These are phyloP conservation scores for Psittacula cyanocephala DNA, from an alignment of 2,113 vertebrate species.

Conservation along the genomic window DNA sequence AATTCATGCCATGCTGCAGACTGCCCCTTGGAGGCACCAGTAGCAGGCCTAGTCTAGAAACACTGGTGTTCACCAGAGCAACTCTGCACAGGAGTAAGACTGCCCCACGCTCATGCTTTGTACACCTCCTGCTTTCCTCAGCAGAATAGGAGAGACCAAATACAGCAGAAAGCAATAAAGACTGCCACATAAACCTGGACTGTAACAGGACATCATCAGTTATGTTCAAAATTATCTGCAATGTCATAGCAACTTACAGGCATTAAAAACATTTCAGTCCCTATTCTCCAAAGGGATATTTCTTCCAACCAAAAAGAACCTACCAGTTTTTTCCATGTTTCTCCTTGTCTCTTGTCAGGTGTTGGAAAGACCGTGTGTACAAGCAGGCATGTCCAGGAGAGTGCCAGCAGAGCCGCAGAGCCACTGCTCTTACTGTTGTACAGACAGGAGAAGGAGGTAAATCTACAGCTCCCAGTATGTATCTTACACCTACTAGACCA, in stretches of 20 bases:
- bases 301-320: conserved; percentile 42
- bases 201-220: background rate
- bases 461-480: background rate
- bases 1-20: background rate
- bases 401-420: conserved; percentile 85
- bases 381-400: conserved; percentile 93
- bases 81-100: background rate
- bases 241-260: background rate
- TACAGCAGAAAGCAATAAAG: background rate
- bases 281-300: background rate
- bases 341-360: conserved; percentile 84
- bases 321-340: conserved; percentile 94
- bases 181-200: background rate
- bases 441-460: background rate
- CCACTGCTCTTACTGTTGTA: conserved; percentile 88
- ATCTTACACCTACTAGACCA: background rate
- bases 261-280: background rate
- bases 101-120: background rate
- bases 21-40: background rate
- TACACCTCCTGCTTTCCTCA: background rate
- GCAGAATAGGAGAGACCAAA: background rate
- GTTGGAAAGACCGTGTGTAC: conserved; percentile 82
- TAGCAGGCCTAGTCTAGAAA: background rate
- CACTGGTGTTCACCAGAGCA: background rate
- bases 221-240: background rate